phyloP scores from a whole-genome alignment of 1,140 invertebrate genomes.

The Yoshiicerus persimilis region DNA sequence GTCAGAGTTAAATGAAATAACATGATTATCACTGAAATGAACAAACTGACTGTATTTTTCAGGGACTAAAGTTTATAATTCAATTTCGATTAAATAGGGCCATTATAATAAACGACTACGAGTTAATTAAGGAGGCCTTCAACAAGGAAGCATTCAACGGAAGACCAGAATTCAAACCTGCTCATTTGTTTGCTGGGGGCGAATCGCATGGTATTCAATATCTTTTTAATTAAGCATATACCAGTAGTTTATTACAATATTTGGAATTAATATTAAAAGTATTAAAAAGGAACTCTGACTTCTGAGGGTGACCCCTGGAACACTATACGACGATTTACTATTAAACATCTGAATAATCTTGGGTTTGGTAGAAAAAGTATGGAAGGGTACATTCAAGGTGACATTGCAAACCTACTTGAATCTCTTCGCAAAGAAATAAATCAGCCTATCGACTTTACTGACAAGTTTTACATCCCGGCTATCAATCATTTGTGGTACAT shows the following conservation, averaged over 20 bases:
- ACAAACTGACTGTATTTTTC: too few relatives aligned
- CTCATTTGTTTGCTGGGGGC: not conserved
- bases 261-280: too few relatives aligned
- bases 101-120: not conserved
- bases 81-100: too few relatives aligned
- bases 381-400: not conserved
- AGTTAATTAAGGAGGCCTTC: not conserved
- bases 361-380: not conserved
- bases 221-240: not conserved
- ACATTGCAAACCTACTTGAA: not conserved
- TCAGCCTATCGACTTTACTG: not conserved
- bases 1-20: not conserved
- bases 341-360: not conserved
- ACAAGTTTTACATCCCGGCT: not conserved
- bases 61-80: too few relatives aligned
- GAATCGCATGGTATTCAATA: not conserved
- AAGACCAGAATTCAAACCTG: not conserved
- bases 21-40: too few relatives aligned
- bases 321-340: not conserved
- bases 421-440: not conserved
- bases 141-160: not conserved
- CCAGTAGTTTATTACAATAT: too few relatives aligned
- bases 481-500: not conserved
- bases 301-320: not conserved
- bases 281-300: not conserved